Evolutionary conservation across 1,140 invertebrate genomes (phyloP).

Genomic region (Platorchestia sp.): DNA sequence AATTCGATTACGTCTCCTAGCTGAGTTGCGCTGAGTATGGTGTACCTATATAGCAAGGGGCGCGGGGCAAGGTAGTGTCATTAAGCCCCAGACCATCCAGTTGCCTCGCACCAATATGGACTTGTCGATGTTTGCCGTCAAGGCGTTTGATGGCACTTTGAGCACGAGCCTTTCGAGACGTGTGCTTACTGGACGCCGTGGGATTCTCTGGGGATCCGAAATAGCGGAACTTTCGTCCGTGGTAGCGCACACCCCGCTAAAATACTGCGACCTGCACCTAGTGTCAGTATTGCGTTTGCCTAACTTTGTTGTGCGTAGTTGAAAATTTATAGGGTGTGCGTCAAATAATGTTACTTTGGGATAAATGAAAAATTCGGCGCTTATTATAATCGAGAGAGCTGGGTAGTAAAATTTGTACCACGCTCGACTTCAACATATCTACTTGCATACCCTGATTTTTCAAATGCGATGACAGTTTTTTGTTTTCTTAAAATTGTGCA

Average conservation of each 20-base stretch:
- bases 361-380: not conserved
- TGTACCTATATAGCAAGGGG: too few relatives aligned
- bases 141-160: slow-evolving; percentile 42
- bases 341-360: not conserved
- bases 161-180: slow-evolving; percentile 19
- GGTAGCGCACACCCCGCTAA: not conserved
- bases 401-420: not conserved
- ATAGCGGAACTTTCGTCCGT: not conserved
- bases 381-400: not conserved
- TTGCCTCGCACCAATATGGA: not conserved
- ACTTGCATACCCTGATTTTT: too few relatives aligned
- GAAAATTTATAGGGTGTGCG: not conserved
- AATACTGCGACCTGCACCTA: not conserved
- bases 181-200: not conserved
- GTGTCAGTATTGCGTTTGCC: not conserved
- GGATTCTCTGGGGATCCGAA: not conserved
- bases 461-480: too few relatives aligned
- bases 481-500: too few relatives aligned
- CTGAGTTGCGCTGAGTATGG: not conserved
- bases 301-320: not conserved
- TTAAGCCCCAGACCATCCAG: not conserved
- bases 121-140: slow-evolving; percentile 3
- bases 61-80: not conserved
- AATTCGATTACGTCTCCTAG: not conserved
- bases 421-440: too few relatives aligned